Evolutionary conservation across 2,797 vertebrate genomes (phyloP).

Genomic region (Adelosebastes latens): DNA sequence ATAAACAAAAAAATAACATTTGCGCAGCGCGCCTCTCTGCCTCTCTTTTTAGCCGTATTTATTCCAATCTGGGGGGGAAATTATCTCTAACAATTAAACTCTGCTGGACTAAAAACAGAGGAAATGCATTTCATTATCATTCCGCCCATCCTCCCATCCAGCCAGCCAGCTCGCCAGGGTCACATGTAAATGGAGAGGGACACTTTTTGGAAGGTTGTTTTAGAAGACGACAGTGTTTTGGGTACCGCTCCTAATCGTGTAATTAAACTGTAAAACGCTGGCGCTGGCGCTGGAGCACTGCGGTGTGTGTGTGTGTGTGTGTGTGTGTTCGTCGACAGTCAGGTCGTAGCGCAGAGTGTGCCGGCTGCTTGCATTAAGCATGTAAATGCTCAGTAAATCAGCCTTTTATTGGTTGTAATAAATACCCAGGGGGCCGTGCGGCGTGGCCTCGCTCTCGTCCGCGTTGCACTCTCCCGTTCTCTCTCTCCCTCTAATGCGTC

Average conservation of each 20-base stretch:
- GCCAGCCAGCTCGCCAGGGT: slow-evolving; percentile 73
- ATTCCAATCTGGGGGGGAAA: slow-evolving; percentile 62
- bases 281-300: slow-evolving; percentile 37
- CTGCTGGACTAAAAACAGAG: slow-evolving; percentile 74
- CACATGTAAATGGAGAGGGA: slow-evolving; percentile 83
- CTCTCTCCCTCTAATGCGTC: slow-evolving; percentile 83
- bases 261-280: slow-evolving; percentile 87
- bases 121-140: slow-evolving; percentile 82
- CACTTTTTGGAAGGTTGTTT: slow-evolving; percentile 82
- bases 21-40: slow-evolving; percentile 1
- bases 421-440: slow-evolving; percentile 84
- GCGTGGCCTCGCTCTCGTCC: slow-evolving; percentile 80
- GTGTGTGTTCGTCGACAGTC: slow-evolving; percentile 48
- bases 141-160: slow-evolving; percentile 57
- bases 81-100: slow-evolving; percentile 84
- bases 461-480: slow-evolving; percentile 57
- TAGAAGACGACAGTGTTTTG: slow-evolving; percentile 81
- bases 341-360: slow-evolving; percentile 74
- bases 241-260: slow-evolving; percentile 83
- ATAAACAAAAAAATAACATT: neutral
- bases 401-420: slow-evolving; percentile 90
- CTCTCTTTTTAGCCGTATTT: slow-evolving; percentile 57
- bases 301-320: slow-evolving; percentile 23
- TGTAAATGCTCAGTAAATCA: slow-evolving; percentile 89
- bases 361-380: slow-evolving; percentile 85